Evolutionary conservation across 2,113 vertebrate species (phyloP), one percentile per base, ranked within the genome.

Genomic region (Turdus rufiventris): DNA sequence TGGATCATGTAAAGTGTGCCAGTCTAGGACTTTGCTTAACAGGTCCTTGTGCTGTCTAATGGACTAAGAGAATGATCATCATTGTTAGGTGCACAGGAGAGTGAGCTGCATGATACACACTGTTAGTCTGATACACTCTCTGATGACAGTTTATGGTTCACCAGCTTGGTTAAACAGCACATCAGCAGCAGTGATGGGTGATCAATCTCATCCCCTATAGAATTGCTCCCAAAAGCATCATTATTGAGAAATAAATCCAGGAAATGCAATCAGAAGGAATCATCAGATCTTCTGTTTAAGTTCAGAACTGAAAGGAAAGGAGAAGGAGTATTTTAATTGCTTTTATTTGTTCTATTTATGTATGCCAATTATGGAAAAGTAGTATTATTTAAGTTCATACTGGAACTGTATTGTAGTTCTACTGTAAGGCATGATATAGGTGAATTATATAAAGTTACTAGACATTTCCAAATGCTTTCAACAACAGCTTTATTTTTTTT

Each of bases 111-210:
- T 85, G 96, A 96, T 91, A 97, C 95, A 98, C 91, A 10, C 94
- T 97, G 97, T 95, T 97, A 97, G 97, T 95, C 96, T 97, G 96
- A 97, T 97, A 94, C 96, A 95, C 95, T 96, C 81, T 96, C 61
- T 95, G 97, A 97, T 97, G 97, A 96, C 96, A 97, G 94, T 97
- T 78, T 89, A 97, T 97, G 97, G 97, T 97, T 98, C 97, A 97
- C 85, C 78, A 96, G 89, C 75, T 97, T 98, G 97, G 97, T 97
- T 98, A 98, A 98, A 97, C 91, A 97, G 96, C 97, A 97, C 94
- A 97, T 97, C 97, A 97, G 92, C 96, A 94, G 88, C 91, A 95
- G 92, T 93, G 97, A 98, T 97, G 97, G 97, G 97, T 98, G 97
- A 98, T 98, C 97, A 97, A 97, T 98, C 96, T 97, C 96, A 83